These are phyloP conservation scores for Eupithecia subumbrata DNA, from an alignment of 2,888 invertebrate genomes.

Conservation along the genomic window DNA sequence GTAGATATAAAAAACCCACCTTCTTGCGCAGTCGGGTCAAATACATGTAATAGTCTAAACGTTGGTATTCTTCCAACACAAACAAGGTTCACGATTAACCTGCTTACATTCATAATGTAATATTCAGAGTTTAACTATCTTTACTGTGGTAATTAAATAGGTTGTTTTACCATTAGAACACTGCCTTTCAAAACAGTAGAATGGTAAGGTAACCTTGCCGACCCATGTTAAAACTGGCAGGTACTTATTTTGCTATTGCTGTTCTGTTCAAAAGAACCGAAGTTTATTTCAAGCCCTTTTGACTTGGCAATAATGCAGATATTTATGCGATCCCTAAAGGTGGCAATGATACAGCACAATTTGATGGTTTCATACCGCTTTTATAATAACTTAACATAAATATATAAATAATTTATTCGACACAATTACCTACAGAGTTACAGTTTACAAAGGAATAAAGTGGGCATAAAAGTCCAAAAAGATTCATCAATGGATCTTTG, in stretches of 20 bases:
- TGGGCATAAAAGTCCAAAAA: too few species aligned
- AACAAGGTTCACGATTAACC: not conserved
- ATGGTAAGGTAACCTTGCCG: not conserved
- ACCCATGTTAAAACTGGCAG: not conserved
- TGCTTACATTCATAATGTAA: not conserved
- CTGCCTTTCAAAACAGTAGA: slow-evolving; percentile 1
- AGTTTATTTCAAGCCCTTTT: not conserved
- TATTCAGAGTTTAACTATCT: not conserved
- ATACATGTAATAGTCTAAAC: not conserved
- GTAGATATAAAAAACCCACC: not conserved
- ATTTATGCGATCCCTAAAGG: not conserved
- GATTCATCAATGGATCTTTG: too few species aligned
- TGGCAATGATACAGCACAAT: not conserved
- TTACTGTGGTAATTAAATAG: not conserved
- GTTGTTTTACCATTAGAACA: not conserved
- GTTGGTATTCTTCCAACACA: not conserved
- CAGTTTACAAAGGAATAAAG: too few species aligned
- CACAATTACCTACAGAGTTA: too few species aligned
- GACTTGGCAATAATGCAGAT: not conserved
- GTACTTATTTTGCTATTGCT: not conserved
- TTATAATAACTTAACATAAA: too few species aligned
- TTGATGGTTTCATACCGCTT: not conserved
- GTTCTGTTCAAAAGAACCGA: not conserved
- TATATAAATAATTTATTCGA: too few species aligned
- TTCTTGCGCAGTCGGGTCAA: not conserved